Conservation (phyloP, 2,888 invertebrate species). For the Phalera bucephala region DNA sequence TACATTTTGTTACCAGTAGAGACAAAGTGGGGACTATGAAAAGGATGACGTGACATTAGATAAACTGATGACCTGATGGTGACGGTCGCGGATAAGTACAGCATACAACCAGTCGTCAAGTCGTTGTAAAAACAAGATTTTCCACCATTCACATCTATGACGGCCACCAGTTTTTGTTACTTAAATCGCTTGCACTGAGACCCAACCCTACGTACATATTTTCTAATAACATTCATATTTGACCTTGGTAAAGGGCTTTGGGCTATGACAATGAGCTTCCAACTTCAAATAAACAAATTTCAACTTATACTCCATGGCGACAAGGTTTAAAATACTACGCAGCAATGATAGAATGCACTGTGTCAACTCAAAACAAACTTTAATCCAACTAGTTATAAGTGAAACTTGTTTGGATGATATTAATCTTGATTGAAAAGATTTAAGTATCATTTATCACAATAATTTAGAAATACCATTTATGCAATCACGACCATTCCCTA, state of each 20-base stretch:
- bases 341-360: background rate
- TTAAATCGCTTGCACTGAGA: background rate
- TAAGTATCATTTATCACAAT: background rate
- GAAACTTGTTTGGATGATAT: conserved; percentile 8
- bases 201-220: background rate
- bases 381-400: background rate
- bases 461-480: no score
- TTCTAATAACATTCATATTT: background rate
- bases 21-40: no score
- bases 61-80: no score
- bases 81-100: no score
- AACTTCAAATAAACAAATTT: conserved; percentile 6
- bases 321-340: conserved; percentile 6
- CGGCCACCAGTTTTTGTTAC: no score
- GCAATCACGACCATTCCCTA: no score
- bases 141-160: no score
- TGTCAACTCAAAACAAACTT: conserved; percentile 1
- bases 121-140: no score
- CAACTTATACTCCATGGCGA: background rate
- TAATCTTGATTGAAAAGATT: background rate
- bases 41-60: no score
- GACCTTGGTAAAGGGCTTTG: conserved; percentile 10
- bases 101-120: no score
- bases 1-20: no score
- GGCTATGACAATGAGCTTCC: no score